Evolutionary conservation across 1,140 invertebrate genomes (phyloP), one percentile per base, ranked within the genome.

Genomic region (Drosophila albomicans): DNA sequence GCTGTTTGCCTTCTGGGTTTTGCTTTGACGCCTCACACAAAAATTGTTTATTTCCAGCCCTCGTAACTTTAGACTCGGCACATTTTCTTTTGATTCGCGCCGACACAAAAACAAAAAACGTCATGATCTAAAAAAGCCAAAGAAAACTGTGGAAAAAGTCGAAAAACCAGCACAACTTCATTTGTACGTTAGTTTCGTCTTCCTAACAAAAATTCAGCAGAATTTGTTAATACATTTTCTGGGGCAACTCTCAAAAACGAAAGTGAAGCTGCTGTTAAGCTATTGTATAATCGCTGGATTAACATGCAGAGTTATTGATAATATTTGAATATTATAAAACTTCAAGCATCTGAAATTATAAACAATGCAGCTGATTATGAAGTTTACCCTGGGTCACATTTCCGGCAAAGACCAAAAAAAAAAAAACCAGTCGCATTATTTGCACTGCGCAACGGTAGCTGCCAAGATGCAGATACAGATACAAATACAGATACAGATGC

Each of bases 391-490:
- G 76, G 68, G 64, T 80, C 81, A 74, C 77, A 46, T 84, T 74
- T 84, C 81, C 81, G 81, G 81, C 61, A 10, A 54, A 59, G 52
- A 75, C 38, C 57, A 7, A 5, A 79, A 84, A 82, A 79, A 1
- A 5, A n/a, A 79, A 84, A 82, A 80, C 77, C 81, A 85, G 81
- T 78, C 77, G 70, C 81, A 66, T 63, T 84, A 80, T 82, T 82
- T 84, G 81, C 81, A 80, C 72, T 85, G 82, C 81, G 66, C 77
- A 85, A 84, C 81, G 78, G 81, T 84, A 85, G 81, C 81, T 16
- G 35, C 43, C 59, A 30, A 13, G 52, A 56, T 56, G 15, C 32
- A 56, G 52, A 38, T 16, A 63, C 6, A 52, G 46, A 64, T 32
- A 51, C 48, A 51, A 11, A 63, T 51, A 51, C 46, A 38, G 10